Base-by-base conservation (phyloP, 2,888 invertebrate species). In the Thymelicus sylvestris region DNA sequence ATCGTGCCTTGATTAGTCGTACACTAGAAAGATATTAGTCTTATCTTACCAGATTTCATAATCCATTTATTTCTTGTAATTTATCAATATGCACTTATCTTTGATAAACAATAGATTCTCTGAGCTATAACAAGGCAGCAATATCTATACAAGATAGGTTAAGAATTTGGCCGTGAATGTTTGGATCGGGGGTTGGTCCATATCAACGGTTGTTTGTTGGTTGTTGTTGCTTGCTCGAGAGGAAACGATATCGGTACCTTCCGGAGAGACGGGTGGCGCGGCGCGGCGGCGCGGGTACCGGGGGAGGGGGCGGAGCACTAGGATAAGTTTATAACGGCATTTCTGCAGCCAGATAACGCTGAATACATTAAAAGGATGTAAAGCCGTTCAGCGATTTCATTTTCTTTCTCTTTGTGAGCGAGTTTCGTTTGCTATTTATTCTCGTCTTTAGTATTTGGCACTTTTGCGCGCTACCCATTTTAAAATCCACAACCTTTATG, bases 181-280 rank as follows among this genome's bases (percentile, higher is more conserved):
- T 12, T 44, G 4, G 44, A 12, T 44, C 44, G 10, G 44, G 8
- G 44, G 12, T 44, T 31, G 31, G 5, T 31, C 31, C 19, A 19
- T 19, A 19, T 19, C 19, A 19, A 19, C 19, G 19, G 19, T 19
- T 19, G 8, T 10, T 7, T 44, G 10, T 44, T 10, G 44, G 8
- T 39, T 39, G 7, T 39, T 7, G 13, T 3, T 10, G 41, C 15
- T 60, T 60, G 59, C 41, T 60, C 48, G 48, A 48, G 12, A 59
- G 66, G 60, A 67, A 60, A 60, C 48, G 66, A 48, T 67, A 67
- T 60, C 66, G 15, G 66, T 15, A 44, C 7, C 19, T 0, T 2
- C 19, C 19, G 19, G 19, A 19, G 19, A 1, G 19, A 19, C 15
- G 50, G 19, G 2, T 0, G 50, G 7, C 15, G 15, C 6, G 6